Conservation (phyloP, 2,888 invertebrate species). For the Meliscaeva auricollis region DNA sequence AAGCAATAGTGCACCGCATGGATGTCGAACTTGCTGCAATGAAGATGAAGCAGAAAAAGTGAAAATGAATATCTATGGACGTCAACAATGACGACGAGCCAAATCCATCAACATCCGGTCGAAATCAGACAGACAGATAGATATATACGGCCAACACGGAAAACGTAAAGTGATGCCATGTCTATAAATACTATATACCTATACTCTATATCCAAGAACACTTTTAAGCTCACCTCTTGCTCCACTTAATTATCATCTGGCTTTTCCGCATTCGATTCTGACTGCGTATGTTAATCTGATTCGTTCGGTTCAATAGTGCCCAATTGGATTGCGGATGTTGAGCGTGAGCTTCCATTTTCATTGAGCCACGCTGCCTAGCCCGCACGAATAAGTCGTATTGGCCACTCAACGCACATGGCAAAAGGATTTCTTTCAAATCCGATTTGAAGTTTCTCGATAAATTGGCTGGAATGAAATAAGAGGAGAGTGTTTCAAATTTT, state of each 20-base stretch:
- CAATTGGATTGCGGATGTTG: slow-evolving; percentile 82
- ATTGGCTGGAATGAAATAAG: slow-evolving; percentile 79
- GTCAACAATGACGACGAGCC: not conserved
- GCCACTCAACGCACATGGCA: slow-evolving; percentile 83
- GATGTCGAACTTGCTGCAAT: slow-evolving; percentile 82
- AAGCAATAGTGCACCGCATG: slow-evolving; percentile 84
- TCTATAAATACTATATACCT: not conserved
- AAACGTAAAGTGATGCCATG: not conserved
- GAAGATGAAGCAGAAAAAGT: slow-evolving; percentile 6
- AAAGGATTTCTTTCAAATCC: slow-evolving; percentile 79
- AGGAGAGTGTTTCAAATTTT: not conserved
- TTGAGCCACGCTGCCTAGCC: slow-evolving; percentile 80
- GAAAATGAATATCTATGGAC: slow-evolving; percentile 8
- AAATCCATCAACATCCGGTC: slow-evolving; percentile 48
- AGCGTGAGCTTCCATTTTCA: slow-evolving; percentile 82
- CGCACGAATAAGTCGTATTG: slow-evolving; percentile 83
- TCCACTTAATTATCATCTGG: slow-evolving; percentile 84
- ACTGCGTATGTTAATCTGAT: slow-evolving; percentile 81
- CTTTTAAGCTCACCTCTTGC: slow-evolving; percentile 79
- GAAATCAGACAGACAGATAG: not conserved
- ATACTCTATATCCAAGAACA: not conserved
- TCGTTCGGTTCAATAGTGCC: slow-evolving; percentile 83
- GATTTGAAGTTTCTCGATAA: slow-evolving; percentile 79
- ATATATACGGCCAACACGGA: not conserved
- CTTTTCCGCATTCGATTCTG: slow-evolving; percentile 83